These are phyloP conservation scores for Agonopterix subpropinquella DNA, from an alignment of 2,888 invertebrate species.

Conservation along the genomic window DNA sequence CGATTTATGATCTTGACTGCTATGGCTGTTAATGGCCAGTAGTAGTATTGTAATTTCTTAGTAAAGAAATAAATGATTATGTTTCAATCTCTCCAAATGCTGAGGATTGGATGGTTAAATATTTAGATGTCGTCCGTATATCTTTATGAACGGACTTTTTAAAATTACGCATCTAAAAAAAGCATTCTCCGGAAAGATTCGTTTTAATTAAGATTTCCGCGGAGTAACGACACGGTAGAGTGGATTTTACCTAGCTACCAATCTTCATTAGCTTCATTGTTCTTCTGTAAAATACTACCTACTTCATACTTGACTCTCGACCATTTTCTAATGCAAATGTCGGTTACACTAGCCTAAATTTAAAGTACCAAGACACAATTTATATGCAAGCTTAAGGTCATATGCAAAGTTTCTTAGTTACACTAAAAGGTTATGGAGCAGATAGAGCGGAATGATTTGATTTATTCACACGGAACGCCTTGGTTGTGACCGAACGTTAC, in stretches of 20 bases:
- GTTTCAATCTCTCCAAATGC: too few species aligned
- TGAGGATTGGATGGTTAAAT: too few species aligned
- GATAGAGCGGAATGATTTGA: slow-evolving; percentile 32
- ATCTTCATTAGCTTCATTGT: slow-evolving; percentile 67
- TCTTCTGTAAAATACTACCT: slow-evolving; percentile 43
- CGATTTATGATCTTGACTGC: too few species aligned
- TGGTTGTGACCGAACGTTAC: slow-evolving; percentile 43
- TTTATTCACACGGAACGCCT: slow-evolving; percentile 40
- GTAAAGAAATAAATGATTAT: too few species aligned
- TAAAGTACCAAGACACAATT: too few species aligned
- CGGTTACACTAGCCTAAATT: neutral
- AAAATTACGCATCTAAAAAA: slow-evolving; percentile 43
- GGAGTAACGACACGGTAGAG: slow-evolving; percentile 48
- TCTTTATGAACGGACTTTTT: slow-evolving; percentile 22
- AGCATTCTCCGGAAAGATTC: slow-evolving; percentile 52
- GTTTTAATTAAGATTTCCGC: slow-evolving; percentile 68
- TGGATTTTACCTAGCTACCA: slow-evolving; percentile 56
- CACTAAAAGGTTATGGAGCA: slow-evolving; percentile 4
- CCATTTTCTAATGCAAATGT: neutral
- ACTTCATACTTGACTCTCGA: slow-evolving; percentile 16
- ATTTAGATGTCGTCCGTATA: too few species aligned
- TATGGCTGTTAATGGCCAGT: too few species aligned
- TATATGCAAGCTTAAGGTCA: neutral
- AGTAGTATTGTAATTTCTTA: too few species aligned
- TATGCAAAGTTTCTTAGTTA: neutral